Evolutionary conservation across 2,797 vertebrate genomes (phyloP).

Genomic region (Sebastes umbrosus): DNA sequence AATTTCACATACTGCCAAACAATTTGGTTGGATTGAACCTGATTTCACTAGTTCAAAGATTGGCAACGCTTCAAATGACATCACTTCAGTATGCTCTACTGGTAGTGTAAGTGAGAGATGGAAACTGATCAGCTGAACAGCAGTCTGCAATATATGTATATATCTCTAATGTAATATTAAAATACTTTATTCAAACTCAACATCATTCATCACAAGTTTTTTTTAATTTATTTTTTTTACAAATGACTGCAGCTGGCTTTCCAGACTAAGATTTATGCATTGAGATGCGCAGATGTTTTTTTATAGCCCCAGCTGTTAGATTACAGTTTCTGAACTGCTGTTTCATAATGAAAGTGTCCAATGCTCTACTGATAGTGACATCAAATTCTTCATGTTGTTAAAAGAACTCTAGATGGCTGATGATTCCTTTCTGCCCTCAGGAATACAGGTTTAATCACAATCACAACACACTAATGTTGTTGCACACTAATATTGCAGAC

Average conservation of each 20-base stretch:
- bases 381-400: not conserved
- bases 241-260: conserved; percentile 1
- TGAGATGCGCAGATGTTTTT: not conserved
- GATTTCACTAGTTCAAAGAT: not conserved
- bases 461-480: not conserved
- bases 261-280: not conserved
- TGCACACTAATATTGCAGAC: conserved; percentile 8
- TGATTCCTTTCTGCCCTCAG: not conserved
- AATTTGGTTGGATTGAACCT: not conserved
- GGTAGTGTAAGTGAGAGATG: not conserved
- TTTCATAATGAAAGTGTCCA: conserved; percentile 17
- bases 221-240: not conserved
- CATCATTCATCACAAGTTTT: not conserved
- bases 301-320: not conserved
- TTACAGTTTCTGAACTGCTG: not conserved
- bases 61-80: not conserved
- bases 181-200: not conserved
- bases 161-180: not conserved
- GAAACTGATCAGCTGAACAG: not conserved
- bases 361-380: not conserved
- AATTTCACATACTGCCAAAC: not conserved
- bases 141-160: not conserved
- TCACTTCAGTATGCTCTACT: not conserved
- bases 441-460: conserved; percentile 1
- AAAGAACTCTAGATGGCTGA: not conserved